phyloP scores from a whole-genome alignment of 2,888 invertebrate genomes.

The Clepsis dumicolana region DNA sequence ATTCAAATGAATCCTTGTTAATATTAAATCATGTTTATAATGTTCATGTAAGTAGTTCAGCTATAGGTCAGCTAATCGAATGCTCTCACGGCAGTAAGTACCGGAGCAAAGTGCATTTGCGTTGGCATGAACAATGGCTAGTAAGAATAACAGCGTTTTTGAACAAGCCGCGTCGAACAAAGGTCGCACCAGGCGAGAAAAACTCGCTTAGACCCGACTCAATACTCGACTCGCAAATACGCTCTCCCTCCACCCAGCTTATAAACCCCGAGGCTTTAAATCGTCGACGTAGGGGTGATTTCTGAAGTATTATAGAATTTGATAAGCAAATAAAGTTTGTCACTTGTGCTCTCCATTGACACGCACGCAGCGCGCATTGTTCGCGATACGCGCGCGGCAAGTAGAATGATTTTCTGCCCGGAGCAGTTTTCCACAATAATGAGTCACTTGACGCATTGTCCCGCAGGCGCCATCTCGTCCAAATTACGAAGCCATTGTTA shows the following conservation, averaged over 20 bases:
- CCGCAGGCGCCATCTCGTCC: conserved; percentile 75
- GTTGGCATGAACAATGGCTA: conserved; percentile 48
- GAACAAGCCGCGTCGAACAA: conserved; percentile 50
- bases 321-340: conserved; percentile 29
- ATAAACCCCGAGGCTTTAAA: conserved; percentile 2
- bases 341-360: conserved; percentile 53
- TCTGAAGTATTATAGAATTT: conserved; percentile 14
- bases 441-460: conserved; percentile 82
- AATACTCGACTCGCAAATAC: conserved; percentile 38
- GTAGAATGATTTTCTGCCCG: conserved; percentile 73
- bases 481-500: conserved; percentile 82
- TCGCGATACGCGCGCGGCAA: conserved; percentile 56
- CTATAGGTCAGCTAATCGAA: conserved; percentile 28
- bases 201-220: conserved; percentile 47
- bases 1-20: not conserved
- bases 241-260: not conserved
- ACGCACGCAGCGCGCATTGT: conserved; percentile 68
- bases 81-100: conserved; percentile 2
- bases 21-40: not conserved
- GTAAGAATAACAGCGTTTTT: conserved; percentile 51
- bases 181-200: conserved; percentile 50
- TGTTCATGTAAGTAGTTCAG: not conserved
- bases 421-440: conserved; percentile 78
- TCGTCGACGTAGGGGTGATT: conserved; percentile 9
- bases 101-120: conserved; percentile 49